Evolutionary conservation across 2,113 vertebrate genomes (phyloP).

Genomic region (Bujurquina vittata): DNA sequence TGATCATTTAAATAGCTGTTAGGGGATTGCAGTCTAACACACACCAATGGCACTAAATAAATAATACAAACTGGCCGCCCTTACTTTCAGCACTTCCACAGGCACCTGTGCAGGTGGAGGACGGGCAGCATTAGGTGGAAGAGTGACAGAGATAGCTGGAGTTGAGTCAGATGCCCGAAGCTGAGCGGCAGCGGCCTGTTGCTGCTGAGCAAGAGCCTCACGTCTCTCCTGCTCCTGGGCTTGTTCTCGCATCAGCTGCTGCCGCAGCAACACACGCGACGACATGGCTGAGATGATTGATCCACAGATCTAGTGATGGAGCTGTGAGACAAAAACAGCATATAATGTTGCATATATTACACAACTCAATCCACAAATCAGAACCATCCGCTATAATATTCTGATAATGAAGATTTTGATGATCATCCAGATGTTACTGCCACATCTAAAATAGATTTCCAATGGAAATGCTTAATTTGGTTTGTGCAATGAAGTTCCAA

Average conservation of each 20-base stretch:
- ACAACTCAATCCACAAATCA: background rate
- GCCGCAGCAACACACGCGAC: constrained; percentile 84
- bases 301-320: constrained; percentile 39
- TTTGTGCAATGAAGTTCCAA: background rate
- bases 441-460: background rate
- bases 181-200: constrained; percentile 79
- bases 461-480: background rate
- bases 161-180: constrained; percentile 73
- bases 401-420: background rate
- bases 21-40: background rate
- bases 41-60: background rate
- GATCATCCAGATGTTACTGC: background rate
- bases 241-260: constrained; percentile 92
- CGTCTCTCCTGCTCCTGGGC: constrained; percentile 88
- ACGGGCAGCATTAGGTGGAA: constrained; percentile 71
- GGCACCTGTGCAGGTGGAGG: constrained; percentile 88
- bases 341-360: background rate
- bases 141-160: constrained; percentile 85
- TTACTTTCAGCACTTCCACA: constrained; percentile 89
- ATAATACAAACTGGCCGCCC: background rate
- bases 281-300: constrained; percentile 76
- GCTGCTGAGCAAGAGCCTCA: constrained; percentile 77
- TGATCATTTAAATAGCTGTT: constrained; percentile 46
- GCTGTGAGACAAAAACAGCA: constrained; percentile 35
- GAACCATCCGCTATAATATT: background rate